Percentiles rank a stretch among this genome's conserved stretches.
Evolutionary conservation across 2,888 invertebrate genomes (phyloP).

Genomic region (Hetaerina titia): DNA sequence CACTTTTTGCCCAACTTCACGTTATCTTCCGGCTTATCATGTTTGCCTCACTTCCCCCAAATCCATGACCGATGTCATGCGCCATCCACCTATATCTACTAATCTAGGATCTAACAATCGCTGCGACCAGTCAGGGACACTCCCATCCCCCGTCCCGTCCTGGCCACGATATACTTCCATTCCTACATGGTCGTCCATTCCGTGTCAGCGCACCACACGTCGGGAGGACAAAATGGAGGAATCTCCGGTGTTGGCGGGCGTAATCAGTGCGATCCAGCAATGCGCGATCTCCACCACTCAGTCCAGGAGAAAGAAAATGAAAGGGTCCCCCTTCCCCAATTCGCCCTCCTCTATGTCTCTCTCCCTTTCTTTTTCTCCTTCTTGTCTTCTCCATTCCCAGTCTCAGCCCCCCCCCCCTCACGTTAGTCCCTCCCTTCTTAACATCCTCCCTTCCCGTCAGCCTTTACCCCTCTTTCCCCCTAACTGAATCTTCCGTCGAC

Average conservation of each 20-base stretch:
- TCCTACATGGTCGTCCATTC: no score
- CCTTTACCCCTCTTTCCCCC: background rate
- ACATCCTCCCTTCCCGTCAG: no score
- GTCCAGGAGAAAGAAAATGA: background rate
- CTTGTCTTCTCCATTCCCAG: background rate
- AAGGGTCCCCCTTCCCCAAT: background rate
- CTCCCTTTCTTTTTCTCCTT: background rate
- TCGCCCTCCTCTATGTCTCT: background rate
- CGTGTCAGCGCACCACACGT: no score
- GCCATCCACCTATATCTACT: no score
- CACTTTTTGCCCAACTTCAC: no score
- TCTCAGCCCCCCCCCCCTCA: background rate
- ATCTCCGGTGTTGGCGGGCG: background rate
- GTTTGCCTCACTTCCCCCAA: no score
- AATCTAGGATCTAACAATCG: no score
- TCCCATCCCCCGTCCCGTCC: no score
- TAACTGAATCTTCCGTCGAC: background rate
- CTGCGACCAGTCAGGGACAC: no score
- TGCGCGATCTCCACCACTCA: background rate
- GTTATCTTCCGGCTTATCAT: no score
- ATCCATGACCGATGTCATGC: no score
- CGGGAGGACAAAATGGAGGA: background rate
- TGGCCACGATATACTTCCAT: no score
- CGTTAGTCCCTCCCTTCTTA: background rate
- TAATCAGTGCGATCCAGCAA: constrained; percentile 15